Base-by-base conservation (phyloP, 2,797 vertebrate species). In the Acanthopagrus latus region DNA sequence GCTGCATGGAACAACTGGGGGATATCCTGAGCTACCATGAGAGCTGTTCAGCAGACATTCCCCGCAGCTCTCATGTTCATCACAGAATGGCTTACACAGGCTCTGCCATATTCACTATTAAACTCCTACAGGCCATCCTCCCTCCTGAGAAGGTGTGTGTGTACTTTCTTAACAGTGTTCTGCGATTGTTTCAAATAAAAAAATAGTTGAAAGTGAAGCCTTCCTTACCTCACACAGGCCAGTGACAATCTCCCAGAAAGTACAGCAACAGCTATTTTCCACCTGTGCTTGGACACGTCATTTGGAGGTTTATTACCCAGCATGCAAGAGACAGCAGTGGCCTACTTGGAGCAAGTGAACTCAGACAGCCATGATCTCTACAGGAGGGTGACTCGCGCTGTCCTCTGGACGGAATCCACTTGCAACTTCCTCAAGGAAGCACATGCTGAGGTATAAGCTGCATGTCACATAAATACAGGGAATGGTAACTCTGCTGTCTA, bases 301-400 rank as follows among this genome's bases (percentile, higher is more conserved):
- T 89, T 99, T 82, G 95, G 96, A 64, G 88, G 94, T 89, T 94
- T 95, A 47, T 97, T 97, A 79, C 96, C 97, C 78, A 95, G 92
- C 79, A 81, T 96, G 77, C 96, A 97, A 1, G 97, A 98, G 77
- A 93, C 97, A 1, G 82, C 95, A 23, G 94, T 96, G 85, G 96
- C 97, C 57, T 99, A 98, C 84, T 90, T 99, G 94, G 98, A 99
- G 84, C 98, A 99, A 90, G 94, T 96, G 85, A 96, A 95, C 93
- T 93, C 96, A 16, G 97, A 98, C 83, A 94, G 94, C 91, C 96
- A 97, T 86, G 91, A 68, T 66, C 86, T 97, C 84, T 98, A 97
- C 90, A 96, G 96, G 82, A 94, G 92, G 88, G 92, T 95, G 58
- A 94, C 94, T 72, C 95, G 95, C 29, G 91, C 94, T 20, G 91